A percentile compares a stretch with the other conserved stretches of the same genome.
These are phyloP conservation scores for Diacarnus erythraeanus DNA, from an alignment of 37 sponge, comb jelly and placozoan species.

Conservation along the genomic window DNA sequence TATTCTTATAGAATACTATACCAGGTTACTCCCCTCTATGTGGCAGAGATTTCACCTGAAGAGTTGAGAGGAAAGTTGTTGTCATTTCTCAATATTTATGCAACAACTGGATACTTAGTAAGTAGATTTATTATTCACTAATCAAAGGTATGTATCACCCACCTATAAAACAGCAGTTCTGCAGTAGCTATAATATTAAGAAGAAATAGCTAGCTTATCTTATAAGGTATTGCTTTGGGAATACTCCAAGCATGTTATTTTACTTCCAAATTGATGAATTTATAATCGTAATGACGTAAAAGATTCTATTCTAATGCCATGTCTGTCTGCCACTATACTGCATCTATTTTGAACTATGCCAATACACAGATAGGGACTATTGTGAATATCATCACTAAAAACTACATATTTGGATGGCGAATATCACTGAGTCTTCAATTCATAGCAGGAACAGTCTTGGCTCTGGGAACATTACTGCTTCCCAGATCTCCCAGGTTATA, in stretches of 20 bases:
- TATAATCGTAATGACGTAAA: too few species aligned
- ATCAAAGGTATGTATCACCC: too few species aligned
- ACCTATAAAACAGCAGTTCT: too few species aligned
- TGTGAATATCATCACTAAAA: not conserved
- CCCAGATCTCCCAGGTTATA: conserved; percentile 4
- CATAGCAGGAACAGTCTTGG: not conserved
- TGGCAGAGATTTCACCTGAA: not conserved
- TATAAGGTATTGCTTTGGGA: too few species aligned
- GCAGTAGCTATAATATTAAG: too few species aligned
- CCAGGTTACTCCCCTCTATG: not conserved
- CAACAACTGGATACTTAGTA: not conserved
- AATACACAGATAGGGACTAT: not conserved
- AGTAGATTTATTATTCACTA: too few species aligned
- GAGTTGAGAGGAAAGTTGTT: not conserved
- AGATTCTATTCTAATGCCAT: too few species aligned
- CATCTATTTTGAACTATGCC: not conserved
- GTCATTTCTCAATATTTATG: not conserved
- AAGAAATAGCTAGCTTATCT: too few species aligned
- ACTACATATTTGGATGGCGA: conserved; percentile 1
- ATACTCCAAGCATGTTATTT: too few species aligned
- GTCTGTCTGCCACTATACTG: not conserved
- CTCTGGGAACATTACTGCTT: not conserved
- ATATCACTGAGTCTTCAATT: not conserved
- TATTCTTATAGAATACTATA: not conserved
- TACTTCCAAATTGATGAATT: too few species aligned